Evolutionary conservation across 64 coral and sea anemone genomes (phyloP).

Genomic region (Trachythela sp.): DNA sequence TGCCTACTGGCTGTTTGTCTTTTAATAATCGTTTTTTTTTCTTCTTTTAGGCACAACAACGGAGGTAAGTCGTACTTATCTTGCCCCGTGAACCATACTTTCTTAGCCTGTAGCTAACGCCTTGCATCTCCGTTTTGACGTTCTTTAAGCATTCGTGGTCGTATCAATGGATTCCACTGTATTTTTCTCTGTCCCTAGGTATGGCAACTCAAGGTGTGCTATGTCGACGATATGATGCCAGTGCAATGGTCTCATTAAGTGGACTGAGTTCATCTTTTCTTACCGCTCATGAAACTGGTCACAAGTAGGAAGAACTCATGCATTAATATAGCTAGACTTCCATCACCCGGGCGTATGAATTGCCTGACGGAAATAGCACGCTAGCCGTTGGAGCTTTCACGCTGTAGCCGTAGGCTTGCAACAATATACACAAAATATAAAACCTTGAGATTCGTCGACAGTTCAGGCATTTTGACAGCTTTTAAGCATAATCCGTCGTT

Average conservation of each 20-base stretch:
- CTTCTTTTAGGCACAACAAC: neutral
- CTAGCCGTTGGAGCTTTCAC: no score
- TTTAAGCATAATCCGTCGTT: no score
- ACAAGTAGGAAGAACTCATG: neutral
- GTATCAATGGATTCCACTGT: no score
- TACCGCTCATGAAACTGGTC: neutral
- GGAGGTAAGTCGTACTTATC: neutral
- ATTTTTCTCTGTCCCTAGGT: neutral
- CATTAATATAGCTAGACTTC: neutral
- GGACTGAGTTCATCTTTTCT: neutral
- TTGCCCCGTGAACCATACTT: neutral
- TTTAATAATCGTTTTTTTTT: neutral
- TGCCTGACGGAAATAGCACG: no score
- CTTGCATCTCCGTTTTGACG: no score
- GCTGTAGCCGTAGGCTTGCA: no score
- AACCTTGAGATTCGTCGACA: no score
- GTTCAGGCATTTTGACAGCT: no score
- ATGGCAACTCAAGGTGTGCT: neutral
- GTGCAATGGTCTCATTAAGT: neutral
- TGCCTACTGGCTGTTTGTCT: neutral
- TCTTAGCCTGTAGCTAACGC: no score
- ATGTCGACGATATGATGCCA: neutral
- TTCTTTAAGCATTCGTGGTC: no score
- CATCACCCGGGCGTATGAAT: no score
- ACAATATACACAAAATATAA: no score